These are phyloP conservation scores for Bostrychus sinensis DNA, from an alignment of 2,113 vertebrate genomes.

Conservation along the genomic window DNA sequence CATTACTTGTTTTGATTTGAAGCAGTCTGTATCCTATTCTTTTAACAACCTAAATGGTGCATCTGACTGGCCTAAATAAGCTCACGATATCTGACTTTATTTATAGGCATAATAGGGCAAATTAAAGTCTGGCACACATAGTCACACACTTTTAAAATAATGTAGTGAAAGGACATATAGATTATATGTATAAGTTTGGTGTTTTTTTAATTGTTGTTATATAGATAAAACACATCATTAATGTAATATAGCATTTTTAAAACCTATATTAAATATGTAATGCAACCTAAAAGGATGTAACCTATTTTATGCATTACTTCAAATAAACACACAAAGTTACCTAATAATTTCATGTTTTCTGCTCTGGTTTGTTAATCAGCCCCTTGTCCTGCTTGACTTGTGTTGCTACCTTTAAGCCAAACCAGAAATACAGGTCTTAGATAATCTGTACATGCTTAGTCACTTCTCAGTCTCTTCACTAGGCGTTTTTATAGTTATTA, in stretches of 20 bases:
- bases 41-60: conserved; percentile 44
- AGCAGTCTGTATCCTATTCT: conserved; percentile 48
- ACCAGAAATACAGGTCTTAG: conserved; percentile 74
- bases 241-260: background rate
- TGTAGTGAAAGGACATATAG: conserved; percentile 5
- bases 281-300: too few species aligned
- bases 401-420: conserved; percentile 62
- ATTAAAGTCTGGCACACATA: conserved; percentile 32
- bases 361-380: conserved; percentile 44
- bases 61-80: conserved; percentile 40
- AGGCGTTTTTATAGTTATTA: conserved; percentile 41
- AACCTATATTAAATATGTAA: too few species aligned
- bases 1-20: conserved; percentile 69
- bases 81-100: conserved; percentile 58
- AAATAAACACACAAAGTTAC: conserved; percentile 28
- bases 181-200: background rate
- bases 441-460: conserved; percentile 51
- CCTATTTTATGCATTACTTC: conserved; percentile 9
- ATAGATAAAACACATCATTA: conserved; percentile 18
- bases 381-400: conserved; percentile 39
- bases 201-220: conserved; percentile 5
- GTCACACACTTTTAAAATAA: conserved; percentile 41
- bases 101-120: conserved; percentile 42
- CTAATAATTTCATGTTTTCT: too few species aligned
- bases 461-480: conserved; percentile 44